phyloP scores from a whole-genome alignment of 2,113 vertebrate genomes.

The Tragelaphus scriptus region DNA sequence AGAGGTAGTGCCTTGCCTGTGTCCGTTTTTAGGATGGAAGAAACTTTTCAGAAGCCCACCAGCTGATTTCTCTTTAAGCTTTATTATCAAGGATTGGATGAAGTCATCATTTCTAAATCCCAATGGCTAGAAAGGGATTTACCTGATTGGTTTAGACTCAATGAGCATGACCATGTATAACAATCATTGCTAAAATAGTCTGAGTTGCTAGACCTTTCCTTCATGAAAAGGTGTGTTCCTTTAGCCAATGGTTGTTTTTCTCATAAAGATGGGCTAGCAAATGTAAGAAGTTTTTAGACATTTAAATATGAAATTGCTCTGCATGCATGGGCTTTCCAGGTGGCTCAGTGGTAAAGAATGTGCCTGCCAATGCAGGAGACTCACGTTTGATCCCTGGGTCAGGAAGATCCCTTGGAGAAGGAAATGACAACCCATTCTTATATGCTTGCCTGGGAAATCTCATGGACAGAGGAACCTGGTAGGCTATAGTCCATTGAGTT shows the following conservation, averaged over 20 bases:
- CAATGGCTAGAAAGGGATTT: background rate
- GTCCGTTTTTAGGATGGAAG: background rate
- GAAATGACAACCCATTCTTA: background rate
- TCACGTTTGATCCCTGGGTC: background rate
- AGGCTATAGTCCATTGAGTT: background rate
- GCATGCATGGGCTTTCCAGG: background rate
- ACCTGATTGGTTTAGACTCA: background rate
- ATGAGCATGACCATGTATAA: background rate
- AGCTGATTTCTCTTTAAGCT: background rate
- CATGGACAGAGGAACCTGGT: background rate
- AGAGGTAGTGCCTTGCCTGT: background rate
- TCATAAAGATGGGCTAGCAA: background rate
- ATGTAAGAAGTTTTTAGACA: background rate
- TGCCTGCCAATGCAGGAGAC: background rate
- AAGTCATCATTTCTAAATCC: background rate
- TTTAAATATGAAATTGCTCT: background rate
- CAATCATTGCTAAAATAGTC: background rate
- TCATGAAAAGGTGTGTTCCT: background rate
- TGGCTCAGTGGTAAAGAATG: background rate
- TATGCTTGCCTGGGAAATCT: background rate
- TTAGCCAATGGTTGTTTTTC: background rate
- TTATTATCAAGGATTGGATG: background rate
- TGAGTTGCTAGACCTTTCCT: background rate
- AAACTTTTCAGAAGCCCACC: background rate
- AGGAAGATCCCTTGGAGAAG: background rate